Percentiles rank a stretch among this genome's conserved stretches.
These are phyloP conservation scores for Eulemur rubriventer DNA, from an alignment of 2,797 vertebrate genomes.

Conservation along the genomic window DNA sequence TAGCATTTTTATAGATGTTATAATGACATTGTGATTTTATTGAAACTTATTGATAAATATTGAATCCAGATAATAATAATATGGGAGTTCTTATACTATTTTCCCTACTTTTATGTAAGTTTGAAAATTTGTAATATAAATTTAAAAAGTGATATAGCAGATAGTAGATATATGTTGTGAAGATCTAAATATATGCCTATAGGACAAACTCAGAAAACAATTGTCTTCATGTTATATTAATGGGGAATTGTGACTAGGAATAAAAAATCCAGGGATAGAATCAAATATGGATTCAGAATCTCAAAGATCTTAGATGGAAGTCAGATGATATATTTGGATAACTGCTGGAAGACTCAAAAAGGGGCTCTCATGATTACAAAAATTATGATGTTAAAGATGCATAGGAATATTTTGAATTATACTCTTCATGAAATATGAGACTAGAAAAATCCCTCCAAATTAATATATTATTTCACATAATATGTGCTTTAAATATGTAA, in stretches of 20 bases:
- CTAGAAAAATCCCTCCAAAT: constrained; percentile 8
- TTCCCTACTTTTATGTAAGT: neutral
- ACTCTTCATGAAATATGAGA: neutral
- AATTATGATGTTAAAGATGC: neutral
- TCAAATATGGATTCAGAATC: neutral
- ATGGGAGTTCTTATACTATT: neutral
- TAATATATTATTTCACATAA: neutral
- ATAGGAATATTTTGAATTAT: neutral
- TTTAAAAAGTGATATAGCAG: neutral
- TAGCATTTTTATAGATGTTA: neutral
- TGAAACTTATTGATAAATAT: constrained; percentile 1
- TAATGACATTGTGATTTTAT: neutral
- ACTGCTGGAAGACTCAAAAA: neutral
- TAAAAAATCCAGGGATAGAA: neutral
- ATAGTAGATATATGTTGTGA: neutral
- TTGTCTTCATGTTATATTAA: neutral
- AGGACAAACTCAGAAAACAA: neutral
- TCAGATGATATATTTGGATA: neutral
- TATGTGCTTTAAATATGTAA: neutral
- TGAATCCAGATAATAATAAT: neutral
- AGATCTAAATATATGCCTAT: neutral
- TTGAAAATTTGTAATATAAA: neutral
- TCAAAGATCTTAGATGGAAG: neutral
- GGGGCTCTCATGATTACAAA: neutral
- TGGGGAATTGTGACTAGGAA: neutral